Evolutionary conservation across 2,113 vertebrate species (phyloP).

Genomic region (Bos taurus): DNA sequence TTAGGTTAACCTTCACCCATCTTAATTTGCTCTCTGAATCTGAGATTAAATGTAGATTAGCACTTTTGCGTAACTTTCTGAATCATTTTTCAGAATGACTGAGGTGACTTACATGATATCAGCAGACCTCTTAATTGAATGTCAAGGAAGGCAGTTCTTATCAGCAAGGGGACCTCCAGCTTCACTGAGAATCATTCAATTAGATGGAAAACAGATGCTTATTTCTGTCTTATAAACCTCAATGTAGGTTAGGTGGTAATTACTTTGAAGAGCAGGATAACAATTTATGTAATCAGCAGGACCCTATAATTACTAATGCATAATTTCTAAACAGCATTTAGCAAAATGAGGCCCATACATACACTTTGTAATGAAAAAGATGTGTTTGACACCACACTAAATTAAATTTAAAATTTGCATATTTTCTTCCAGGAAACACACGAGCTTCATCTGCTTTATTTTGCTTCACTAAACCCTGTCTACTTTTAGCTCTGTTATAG

Average conservation of each 20-base stretch:
- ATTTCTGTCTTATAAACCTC: slow-evolving; percentile 60
- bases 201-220: slow-evolving; percentile 57
- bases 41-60: not conserved
- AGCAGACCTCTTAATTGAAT: slow-evolving; percentile 45
- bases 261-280: slow-evolving; percentile 54
- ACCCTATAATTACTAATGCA: slow-evolving; percentile 64
- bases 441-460: slow-evolving; percentile 48
- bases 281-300: slow-evolving; percentile 61
- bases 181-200: slow-evolving; percentile 63
- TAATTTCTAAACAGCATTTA: slow-evolving; percentile 73
- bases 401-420: slow-evolving; percentile 73
- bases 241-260: slow-evolving; percentile 67
- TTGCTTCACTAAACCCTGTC: slow-evolving; percentile 50
- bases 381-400: slow-evolving; percentile 71
- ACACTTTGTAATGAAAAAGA: slow-evolving; percentile 69
- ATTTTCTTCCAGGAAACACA: slow-evolving; percentile 59
- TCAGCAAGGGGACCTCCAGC: slow-evolving; percentile 47
- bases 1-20: not conserved
- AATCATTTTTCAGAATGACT: slow-evolving; percentile 26
- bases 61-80: not conserved
- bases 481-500: slow-evolving; percentile 14
- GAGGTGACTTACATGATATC: not conserved
- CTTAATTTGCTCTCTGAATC: not conserved
- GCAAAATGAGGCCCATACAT: slow-evolving; percentile 68
- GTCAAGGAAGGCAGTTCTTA: slow-evolving; percentile 38